Percentiles rank a stretch among this genome's conserved stretches.
These are phyloP conservation scores for Drosophila tanythrix DNA, from an alignment of 2,888 invertebrate genomes.

Conservation along the genomic window DNA sequence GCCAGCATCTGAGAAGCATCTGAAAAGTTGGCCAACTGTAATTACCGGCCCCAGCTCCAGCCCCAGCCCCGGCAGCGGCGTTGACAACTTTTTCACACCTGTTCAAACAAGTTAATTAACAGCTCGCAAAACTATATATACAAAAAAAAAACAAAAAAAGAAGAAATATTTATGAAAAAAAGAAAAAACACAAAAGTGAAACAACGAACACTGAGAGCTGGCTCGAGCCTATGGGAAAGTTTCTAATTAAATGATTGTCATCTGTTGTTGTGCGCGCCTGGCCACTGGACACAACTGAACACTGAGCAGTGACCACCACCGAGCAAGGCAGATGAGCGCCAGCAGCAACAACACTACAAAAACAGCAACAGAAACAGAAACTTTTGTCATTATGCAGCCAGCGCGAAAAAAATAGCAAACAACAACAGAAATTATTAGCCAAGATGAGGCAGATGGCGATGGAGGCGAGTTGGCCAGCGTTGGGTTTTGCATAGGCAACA, in stretches of 20 bases:
- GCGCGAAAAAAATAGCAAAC: conserved; percentile 51
- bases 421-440: conserved; percentile 76
- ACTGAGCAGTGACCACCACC: conserved; percentile 63
- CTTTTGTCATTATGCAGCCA: conserved; percentile 17
- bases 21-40: conserved; percentile 82
- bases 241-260: conserved; percentile 85
- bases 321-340: conserved; percentile 41
- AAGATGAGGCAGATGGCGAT: conserved; percentile 66
- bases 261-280: conserved; percentile 72
- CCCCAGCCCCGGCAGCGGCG: conserved; percentile 11
- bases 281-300: conserved; percentile 48
- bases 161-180: conserved; percentile 32
- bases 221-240: conserved; percentile 84
- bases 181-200: conserved; percentile 48
- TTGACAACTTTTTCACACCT: conserved; percentile 82
- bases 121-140: conserved; percentile 77
- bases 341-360: conserved; percentile 35
- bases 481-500: conserved; percentile 41
- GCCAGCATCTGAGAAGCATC: conserved; percentile 65
- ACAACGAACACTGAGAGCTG: conserved; percentile 53
- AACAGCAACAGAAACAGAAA: conserved; percentile 33
- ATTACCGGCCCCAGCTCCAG: conserved; percentile 62
- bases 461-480: conserved; percentile 43
- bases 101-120: conserved; percentile 83
- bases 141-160: conserved; percentile 38